Conservation (phyloP, 2,797 vertebrate species). For the Picus viridis region DNA sequence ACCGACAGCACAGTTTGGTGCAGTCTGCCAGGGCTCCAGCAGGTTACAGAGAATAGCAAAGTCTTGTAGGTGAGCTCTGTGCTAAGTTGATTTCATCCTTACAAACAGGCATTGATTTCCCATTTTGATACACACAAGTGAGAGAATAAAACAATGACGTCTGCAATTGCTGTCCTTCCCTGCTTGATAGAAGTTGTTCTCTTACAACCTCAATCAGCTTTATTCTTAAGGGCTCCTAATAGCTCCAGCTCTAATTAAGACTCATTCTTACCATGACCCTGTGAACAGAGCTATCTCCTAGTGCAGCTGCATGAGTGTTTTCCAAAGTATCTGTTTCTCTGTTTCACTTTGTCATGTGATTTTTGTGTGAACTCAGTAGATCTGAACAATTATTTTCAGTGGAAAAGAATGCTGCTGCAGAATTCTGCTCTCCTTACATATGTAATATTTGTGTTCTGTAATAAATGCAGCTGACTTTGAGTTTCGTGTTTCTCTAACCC, state of each 20-base stretch:
- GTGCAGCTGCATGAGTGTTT: background rate
- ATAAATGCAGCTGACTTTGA: background rate
- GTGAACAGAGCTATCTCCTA: background rate
- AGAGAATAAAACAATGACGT: background rate
- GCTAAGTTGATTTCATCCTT: background rate
- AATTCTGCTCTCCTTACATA: background rate
- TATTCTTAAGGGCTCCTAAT: background rate
- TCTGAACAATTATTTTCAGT: background rate
- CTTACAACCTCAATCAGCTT: background rate
- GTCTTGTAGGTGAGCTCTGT: background rate
- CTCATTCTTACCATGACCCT: background rate
- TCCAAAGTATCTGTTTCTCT: background rate
- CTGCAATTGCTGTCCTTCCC: background rate
- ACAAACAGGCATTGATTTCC: slow-evolving; percentile 31
- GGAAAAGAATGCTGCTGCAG: background rate
- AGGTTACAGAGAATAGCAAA: background rate
- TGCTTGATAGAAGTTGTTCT: background rate
- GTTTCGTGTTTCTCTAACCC: fast-evolving
- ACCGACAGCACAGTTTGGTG: background rate
- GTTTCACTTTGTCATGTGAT: background rate
- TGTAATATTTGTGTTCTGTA: background rate
- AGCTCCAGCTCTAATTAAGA: background rate
- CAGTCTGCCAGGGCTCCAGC: background rate
- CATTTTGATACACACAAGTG: background rate
- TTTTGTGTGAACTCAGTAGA: background rate